Evolutionary conservation across 2,797 vertebrate genomes (phyloP).

Genomic region (Vultur gryphus): DNA sequence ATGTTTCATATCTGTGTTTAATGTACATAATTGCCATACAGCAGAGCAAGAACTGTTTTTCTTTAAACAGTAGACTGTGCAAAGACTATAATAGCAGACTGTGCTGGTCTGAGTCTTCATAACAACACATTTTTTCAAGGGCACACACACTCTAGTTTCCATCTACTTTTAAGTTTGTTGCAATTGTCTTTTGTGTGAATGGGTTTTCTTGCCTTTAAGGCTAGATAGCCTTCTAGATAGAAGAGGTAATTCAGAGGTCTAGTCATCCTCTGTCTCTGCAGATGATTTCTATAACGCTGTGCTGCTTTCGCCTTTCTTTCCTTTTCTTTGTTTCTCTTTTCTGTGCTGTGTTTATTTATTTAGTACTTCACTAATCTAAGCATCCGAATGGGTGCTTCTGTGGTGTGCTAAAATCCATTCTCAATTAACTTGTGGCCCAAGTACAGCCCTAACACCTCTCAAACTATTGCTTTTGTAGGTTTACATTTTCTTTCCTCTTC

Average conservation of each 20-base stretch:
- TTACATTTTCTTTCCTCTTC: neutral
- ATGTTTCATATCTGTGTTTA: neutral
- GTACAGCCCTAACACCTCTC: neutral
- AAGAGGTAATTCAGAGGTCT: neutral
- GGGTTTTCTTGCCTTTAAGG: neutral
- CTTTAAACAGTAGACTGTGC: neutral
- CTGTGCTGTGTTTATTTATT: neutral
- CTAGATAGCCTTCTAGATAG: neutral
- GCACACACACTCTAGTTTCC: neutral
- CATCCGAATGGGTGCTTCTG: neutral
- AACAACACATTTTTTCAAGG: neutral
- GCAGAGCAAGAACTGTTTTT: neutral
- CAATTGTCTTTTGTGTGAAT: neutral
- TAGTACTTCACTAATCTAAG: neutral
- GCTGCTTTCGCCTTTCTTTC: neutral
- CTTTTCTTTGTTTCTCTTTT: neutral
- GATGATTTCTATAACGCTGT: neutral
- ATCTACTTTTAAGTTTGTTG: neutral
- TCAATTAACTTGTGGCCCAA: neutral
- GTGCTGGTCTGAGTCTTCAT: neutral
- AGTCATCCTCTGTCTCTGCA: neutral
- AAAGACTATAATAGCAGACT: neutral
- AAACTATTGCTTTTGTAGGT: neutral
- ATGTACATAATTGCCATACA: neutral
- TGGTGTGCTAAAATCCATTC: neutral